These are phyloP conservation scores for Exephanes ischioxanthus DNA, from an alignment of 2,888 invertebrate species.

Conservation along the genomic window DNA sequence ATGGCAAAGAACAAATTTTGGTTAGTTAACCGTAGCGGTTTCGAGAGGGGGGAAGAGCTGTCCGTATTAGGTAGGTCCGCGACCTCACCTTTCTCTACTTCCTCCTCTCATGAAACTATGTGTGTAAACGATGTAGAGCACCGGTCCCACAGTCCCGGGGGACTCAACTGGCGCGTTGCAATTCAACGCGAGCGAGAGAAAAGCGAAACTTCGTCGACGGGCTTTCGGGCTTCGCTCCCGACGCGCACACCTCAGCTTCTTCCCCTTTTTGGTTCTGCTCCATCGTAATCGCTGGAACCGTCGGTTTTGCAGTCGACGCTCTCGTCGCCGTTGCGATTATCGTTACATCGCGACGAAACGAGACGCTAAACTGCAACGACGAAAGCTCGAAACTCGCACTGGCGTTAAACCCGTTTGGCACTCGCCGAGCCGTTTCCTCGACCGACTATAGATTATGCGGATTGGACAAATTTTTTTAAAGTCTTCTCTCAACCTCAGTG, in stretches of 20 bases:
- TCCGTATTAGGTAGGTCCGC: slow-evolving; percentile 52
- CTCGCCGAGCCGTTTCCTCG: background rate
- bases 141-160: background rate
- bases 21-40: slow-evolving; percentile 60
- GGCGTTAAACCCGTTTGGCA: background rate
- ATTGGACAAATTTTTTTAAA: background rate
- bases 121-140: slow-evolving; percentile 27
- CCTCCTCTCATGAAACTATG: slow-evolving; percentile 5
- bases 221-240: slow-evolving; percentile 24
- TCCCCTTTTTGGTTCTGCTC: slow-evolving; percentile 31
- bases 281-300: slow-evolving; percentile 51
- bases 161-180: slow-evolving; percentile 37
- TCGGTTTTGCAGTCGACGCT: slow-evolving; percentile 65
- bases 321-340: slow-evolving; percentile 57
- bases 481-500: background rate
- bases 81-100: slow-evolving; percentile 15
- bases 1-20: slow-evolving; percentile 63
- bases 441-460: background rate
- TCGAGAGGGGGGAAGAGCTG: slow-evolving; percentile 6
- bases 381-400: slow-evolving; percentile 39
- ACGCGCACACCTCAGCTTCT: slow-evolving; percentile 2
- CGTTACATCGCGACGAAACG: slow-evolving; percentile 62
- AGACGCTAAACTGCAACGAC: slow-evolving; percentile 57
- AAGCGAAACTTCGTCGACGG: slow-evolving; percentile 29
- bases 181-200: slow-evolving; percentile 30